These are phyloP conservation scores for Semnornis frantzii DNA, from an alignment of 2,113 vertebrate species.

Conservation along the genomic window DNA sequence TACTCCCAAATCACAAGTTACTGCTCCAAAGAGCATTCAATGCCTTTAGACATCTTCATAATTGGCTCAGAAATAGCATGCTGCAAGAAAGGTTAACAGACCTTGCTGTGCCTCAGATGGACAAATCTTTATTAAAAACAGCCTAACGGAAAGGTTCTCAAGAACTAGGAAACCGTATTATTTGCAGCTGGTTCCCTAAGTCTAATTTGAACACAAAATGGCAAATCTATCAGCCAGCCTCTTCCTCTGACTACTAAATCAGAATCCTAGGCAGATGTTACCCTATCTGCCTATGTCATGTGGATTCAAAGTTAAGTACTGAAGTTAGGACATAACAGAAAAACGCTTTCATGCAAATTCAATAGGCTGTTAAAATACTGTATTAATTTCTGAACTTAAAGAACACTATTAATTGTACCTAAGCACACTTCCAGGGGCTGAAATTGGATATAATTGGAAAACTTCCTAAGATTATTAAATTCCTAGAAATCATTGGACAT, in stretches of 20 bases:
- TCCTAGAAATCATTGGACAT: neutral
- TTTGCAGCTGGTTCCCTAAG: constrained; percentile 17
- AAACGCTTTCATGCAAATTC: neutral
- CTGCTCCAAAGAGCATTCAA: constrained; percentile 49
- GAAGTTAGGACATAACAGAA: neutral
- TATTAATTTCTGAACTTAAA: neutral
- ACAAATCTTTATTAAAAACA: constrained; percentile 56
- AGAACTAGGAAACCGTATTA: constrained; percentile 35
- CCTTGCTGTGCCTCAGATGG: constrained; percentile 53
- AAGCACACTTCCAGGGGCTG: neutral
- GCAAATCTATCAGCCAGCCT: neutral
- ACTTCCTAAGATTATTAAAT: neutral
- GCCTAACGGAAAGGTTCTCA: constrained; percentile 35
- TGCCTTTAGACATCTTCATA: constrained; percentile 70
- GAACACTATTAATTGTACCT: neutral
- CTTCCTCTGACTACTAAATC: neutral
- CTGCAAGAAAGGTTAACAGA: constrained; percentile 66
- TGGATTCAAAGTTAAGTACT: neutral
- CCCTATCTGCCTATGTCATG: neutral
- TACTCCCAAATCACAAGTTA: constrained; percentile 62
- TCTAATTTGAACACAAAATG: neutral
- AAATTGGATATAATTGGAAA: neutral
- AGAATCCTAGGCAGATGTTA: neutral
- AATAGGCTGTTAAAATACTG: neutral
- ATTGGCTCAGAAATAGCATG: constrained; percentile 64